Evolutionary conservation across 2,888 invertebrate genomes (phyloP).

Genomic region (Noctua comes): DNA sequence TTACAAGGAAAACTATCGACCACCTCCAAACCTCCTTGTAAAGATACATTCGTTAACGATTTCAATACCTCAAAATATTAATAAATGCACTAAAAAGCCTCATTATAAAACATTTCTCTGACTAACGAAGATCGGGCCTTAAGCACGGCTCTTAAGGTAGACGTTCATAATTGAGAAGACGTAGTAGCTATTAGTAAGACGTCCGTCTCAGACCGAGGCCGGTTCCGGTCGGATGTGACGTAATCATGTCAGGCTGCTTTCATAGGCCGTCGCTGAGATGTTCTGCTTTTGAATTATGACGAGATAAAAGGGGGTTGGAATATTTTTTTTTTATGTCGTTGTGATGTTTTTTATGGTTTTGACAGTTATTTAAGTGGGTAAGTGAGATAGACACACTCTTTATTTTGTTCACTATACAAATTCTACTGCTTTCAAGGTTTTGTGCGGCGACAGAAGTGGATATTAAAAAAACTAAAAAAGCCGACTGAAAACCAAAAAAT

Average conservation of each 20-base stretch:
- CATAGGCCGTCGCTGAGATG: slow-evolving; percentile 45
- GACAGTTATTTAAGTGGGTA: not conserved
- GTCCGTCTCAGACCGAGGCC: slow-evolving; percentile 53
- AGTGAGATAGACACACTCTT: not conserved
- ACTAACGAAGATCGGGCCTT: slow-evolving; percentile 35
- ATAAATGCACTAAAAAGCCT: not conserved
- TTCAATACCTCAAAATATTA: not conserved
- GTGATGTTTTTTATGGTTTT: not conserved
- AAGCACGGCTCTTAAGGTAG: slow-evolving; percentile 22
- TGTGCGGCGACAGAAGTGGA: not conserved
- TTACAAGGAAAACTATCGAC: not conserved
- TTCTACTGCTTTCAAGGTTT: not conserved
- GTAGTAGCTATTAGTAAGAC: slow-evolving; percentile 53
- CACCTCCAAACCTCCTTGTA: not conserved
- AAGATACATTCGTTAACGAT: not conserved
- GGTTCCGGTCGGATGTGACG: slow-evolving; percentile 64
- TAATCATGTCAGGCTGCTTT: slow-evolving; percentile 61
- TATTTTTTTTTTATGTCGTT: not conserved
- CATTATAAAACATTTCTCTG: slow-evolving; percentile 19
- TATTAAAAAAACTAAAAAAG: not conserved
- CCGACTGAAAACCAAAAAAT: no score
- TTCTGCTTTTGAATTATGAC: slow-evolving; percentile 54
- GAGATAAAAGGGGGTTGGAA: slow-evolving; percentile 7
- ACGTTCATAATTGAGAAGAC: slow-evolving; percentile 58
- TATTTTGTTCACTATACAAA: not conserved